Base-by-base conservation (phyloP, 2,113 vertebrate species). In the Sander lucioperca region DNA sequence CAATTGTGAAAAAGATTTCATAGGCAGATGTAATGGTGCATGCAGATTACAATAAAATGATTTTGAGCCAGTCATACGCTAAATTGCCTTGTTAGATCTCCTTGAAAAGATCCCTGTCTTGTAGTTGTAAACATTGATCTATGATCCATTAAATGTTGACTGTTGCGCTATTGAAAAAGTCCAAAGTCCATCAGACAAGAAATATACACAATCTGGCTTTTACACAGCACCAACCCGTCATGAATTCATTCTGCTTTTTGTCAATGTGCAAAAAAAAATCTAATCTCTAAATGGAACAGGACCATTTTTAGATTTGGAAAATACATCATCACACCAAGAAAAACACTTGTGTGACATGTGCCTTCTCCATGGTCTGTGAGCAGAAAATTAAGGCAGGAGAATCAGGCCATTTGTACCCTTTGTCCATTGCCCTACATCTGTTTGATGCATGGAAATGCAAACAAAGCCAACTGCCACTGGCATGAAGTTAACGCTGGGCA, bases 401-500 rank as follows among this genome's bases (percentile, higher is more conserved):
- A 70, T 19, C 68, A 74, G 75, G 65, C 45, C 69, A 63, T 71
- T 74, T 83, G 74, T 19, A 59, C 23, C 53, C 64, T 84, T 86
- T 89, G 84, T 89, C 36, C 70, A 45, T 43, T 62, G 72, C 33
- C 87, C 88, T 87, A 71, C 58, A 88, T 90, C 78, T 67, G 64
- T 89, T 82, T 73, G 80, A 83, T 84, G 79, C 77, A 75, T 79
- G 45, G 78, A 80, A 66, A 85, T 72, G 51, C 67, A 82, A 71
- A 93, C 86, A 93, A 93, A 91, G 80, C 33, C 51, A 57, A 48
- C 13, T 13, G 87, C 89, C 79, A 73, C 0, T n/a, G 83, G 88
- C 89, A 84, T 30, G 23, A 77, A 51, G 69, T 85, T 59, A 61
- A 78, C 77, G 63, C 25, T 21, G 36, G 66, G 53, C 11, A 23